These are phyloP conservation scores for Drosophila rellima DNA, from an alignment of 2,888 invertebrate species.

Conservation along the genomic window DNA sequence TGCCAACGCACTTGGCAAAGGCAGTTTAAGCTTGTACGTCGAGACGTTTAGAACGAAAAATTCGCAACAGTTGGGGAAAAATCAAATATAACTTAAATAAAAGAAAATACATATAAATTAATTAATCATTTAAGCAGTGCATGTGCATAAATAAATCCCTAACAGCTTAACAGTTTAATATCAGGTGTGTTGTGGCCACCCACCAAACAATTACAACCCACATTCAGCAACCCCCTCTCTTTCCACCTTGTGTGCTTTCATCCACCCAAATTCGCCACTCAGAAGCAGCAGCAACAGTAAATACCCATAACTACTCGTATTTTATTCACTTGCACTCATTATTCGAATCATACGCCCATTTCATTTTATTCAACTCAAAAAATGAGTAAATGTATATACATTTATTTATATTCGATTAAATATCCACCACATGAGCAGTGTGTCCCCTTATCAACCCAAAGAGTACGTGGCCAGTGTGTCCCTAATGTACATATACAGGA, in stretches of 20 bases:
- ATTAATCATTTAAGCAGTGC: conserved; percentile 1
- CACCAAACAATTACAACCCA: background rate
- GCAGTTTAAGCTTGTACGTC: conserved; percentile 64
- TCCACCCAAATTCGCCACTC: background rate
- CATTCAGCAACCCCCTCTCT: background rate
- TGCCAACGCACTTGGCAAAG: conserved; percentile 69
- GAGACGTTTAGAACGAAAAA: conserved; percentile 55
- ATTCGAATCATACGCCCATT: conserved; percentile 45
- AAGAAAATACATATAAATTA: background rate
- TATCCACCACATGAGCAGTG: background rate
- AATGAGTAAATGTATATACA: background rate
- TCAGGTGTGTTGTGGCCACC: background rate
- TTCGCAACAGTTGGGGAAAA: background rate
- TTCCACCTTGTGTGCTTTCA: conserved; percentile 9
- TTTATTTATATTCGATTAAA: conserved; percentile 15
- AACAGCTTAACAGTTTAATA: conserved; percentile 10
- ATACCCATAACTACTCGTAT: conserved; percentile 18
- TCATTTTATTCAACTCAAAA: conserved; percentile 17
- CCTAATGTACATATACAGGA: conserved; percentile 2
- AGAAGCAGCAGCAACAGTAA: background rate
- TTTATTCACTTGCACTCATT: conserved; percentile 15
- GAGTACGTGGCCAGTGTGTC: conserved; percentile 28
- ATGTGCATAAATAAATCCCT: conserved; percentile 1
- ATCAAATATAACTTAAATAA: background rate
- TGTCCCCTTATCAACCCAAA: background rate